Percentiles rank a stretch among this genome's conserved stretches.
phyloP scores from a whole-genome alignment of 1,140 invertebrate genomes.

The Coelopa frigida region DNA sequence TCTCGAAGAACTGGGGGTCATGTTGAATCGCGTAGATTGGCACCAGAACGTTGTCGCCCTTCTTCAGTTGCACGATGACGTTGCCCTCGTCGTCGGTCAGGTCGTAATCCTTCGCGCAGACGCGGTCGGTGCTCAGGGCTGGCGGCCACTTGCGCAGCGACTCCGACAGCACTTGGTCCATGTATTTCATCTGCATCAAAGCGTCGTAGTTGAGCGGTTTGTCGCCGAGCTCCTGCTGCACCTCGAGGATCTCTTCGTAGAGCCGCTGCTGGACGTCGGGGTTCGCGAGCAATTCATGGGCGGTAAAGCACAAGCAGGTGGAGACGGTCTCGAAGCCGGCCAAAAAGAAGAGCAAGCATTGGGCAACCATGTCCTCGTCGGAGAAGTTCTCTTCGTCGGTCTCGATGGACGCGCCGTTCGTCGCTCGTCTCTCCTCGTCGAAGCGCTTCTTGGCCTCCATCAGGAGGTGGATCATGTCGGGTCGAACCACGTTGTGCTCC shows the following conservation, averaged over 20 bases:
- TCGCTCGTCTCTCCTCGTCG: conserved; percentile 39
- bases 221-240: conserved; percentile 22
- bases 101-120: conserved; percentile 47
- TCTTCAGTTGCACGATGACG: conserved; percentile 27
- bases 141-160: conserved; percentile 52
- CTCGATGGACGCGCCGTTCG: conserved; percentile 11
- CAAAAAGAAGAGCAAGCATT: conserved; percentile 54
- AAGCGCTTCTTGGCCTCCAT: conserved; percentile 43
- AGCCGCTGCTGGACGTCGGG: conserved; percentile 54
- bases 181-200: conserved; percentile 47
- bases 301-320: conserved; percentile 47
- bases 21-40: conserved; percentile 51
- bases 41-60: conserved; percentile 46
- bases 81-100: conserved; percentile 44
- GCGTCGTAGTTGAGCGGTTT: conserved; percentile 36
- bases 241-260: conserved; percentile 51
- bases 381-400: conserved; percentile 14
- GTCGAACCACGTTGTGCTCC: conserved; percentile 45
- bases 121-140: conserved; percentile 44
- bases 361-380: conserved; percentile 57
- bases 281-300: conserved; percentile 52
- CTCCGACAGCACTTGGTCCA: conserved; percentile 50
- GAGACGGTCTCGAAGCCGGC: conserved; percentile 61
- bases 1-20: conserved; percentile 48
- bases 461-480: conserved; percentile 51